Evolutionary conservation across 2,888 invertebrate genomes (phyloP).

Genomic region (Leptinotarsa rubiginosa): DNA sequence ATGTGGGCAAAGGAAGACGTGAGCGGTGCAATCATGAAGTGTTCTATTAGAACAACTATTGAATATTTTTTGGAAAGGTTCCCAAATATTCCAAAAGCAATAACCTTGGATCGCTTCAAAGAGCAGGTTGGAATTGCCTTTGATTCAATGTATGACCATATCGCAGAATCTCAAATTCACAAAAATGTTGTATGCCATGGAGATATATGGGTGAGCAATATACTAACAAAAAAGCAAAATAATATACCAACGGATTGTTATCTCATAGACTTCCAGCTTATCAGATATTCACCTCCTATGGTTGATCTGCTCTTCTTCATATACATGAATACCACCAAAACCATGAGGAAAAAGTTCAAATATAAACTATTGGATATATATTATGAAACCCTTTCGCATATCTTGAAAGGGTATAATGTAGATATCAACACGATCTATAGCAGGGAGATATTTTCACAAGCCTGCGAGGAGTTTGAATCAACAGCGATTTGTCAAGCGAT

Average conservation of each 20-base stretch:
- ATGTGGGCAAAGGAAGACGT: conserved; percentile 26
- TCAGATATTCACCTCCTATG: conserved; percentile 72
- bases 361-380: conserved; percentile 47
- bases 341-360: conserved; percentile 45
- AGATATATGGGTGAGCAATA: conserved; percentile 58
- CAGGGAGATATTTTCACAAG: conserved; percentile 48
- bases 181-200: conserved; percentile 61
- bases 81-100: conserved; percentile 31
- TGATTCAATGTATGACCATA: conserved; percentile 39
- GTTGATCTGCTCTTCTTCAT: conserved; percentile 70
- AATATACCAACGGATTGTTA: conserved; percentile 50
- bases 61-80: conserved; percentile 36
- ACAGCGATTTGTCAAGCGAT: conserved; percentile 38
- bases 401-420: conserved; percentile 43
- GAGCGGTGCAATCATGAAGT: not conserved
- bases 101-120: conserved; percentile 29
- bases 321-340: conserved; percentile 46
- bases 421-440: conserved; percentile 47
- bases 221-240: conserved; percentile 52
- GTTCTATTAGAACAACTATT: conserved; percentile 4
- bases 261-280: conserved; percentile 60
- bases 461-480: conserved; percentile 48
- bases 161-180: conserved; percentile 59
- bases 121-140: conserved; percentile 48
- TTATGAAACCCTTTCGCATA: conserved; percentile 45